A percentile compares a stretch with the other conserved stretches of the same genome.
Evolutionary conservation across 2,888 invertebrate genomes (phyloP).

Genomic region (Augiades crinisus): DNA sequence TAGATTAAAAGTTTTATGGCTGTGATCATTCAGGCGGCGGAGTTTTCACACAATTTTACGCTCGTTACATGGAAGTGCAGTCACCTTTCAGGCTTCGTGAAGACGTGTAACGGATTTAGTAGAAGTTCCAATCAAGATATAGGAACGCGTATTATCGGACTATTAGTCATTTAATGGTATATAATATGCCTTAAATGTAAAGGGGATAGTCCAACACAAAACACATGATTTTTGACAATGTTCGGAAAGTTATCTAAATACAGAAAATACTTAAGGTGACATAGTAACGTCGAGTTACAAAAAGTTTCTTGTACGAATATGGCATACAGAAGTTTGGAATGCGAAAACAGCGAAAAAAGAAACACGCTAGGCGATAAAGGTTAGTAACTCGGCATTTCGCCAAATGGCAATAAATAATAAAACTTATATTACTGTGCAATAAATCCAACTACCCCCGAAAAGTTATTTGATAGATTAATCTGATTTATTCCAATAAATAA

Average conservation of each 20-base stretch:
- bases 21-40: conserved; percentile 46
- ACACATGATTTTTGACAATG: background rate
- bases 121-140: background rate
- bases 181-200: too few species aligned
- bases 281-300: background rate
- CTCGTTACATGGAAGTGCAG: conserved; percentile 63
- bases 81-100: conserved; percentile 56
- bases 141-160: too few species aligned
- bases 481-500: too few species aligned
- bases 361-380: conserved; percentile 18
- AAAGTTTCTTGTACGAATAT: background rate
- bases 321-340: conserved; percentile 10
- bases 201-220: too few species aligned
- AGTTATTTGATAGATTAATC: too few species aligned
- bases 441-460: too few species aligned
- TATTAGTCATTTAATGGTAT: too few species aligned
- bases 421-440: too few species aligned
- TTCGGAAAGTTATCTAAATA: background rate
- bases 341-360: conserved; percentile 5
- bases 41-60: conserved; percentile 55
- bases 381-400: conserved; percentile 4
- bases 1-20: conserved; percentile 47
- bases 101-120: conserved; percentile 27
- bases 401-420: background rate
- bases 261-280: background rate